Evolutionary conservation across 2,888 invertebrate genomes (phyloP).

Genomic region (Oligia fasciuncula): DNA sequence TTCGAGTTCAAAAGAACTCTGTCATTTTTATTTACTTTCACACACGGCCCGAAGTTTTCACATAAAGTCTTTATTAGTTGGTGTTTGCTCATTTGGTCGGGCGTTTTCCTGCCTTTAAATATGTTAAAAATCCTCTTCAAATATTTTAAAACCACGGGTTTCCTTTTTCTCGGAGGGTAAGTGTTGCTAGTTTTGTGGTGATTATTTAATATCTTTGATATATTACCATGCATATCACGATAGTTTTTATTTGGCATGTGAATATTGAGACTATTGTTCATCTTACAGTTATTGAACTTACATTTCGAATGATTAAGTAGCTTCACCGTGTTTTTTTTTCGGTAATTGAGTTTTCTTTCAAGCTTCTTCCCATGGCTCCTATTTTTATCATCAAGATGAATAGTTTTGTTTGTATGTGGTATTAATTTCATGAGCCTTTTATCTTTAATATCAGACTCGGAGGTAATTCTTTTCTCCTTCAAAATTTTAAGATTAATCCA

Average conservation of each 20-base stretch:
- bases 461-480: slow-evolving; percentile 43
- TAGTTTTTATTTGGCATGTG: slow-evolving; percentile 43
- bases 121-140: slow-evolving; percentile 78
- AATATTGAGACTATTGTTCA: slow-evolving; percentile 21
- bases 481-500: slow-evolving; percentile 62
- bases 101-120: slow-evolving; percentile 64
- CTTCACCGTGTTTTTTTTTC: slow-evolving; percentile 66
- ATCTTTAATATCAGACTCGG: slow-evolving; percentile 14
- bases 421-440: slow-evolving; percentile 40
- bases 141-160: slow-evolving; percentile 71
- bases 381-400: slow-evolving; percentile 20
- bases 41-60: slow-evolving; percentile 74
- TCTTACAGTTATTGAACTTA: slow-evolving; percentile 40
- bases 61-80: slow-evolving; percentile 76
- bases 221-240: slow-evolving; percentile 56
- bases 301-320: slow-evolving; percentile 53
- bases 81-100: slow-evolving; percentile 63
- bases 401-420: slow-evolving; percentile 17
- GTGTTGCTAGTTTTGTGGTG: slow-evolving; percentile 58
- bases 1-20: slow-evolving; percentile 72
- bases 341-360: slow-evolving; percentile 51
- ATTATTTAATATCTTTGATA: slow-evolving; percentile 60
- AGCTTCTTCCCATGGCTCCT: slow-evolving; percentile 51
- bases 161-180: slow-evolving; percentile 60
- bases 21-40: slow-evolving; percentile 65